These are phyloP conservation scores for Trichoplusia ni DNA, from an alignment of 1,140 invertebrate genomes.

Conservation along the genomic window DNA sequence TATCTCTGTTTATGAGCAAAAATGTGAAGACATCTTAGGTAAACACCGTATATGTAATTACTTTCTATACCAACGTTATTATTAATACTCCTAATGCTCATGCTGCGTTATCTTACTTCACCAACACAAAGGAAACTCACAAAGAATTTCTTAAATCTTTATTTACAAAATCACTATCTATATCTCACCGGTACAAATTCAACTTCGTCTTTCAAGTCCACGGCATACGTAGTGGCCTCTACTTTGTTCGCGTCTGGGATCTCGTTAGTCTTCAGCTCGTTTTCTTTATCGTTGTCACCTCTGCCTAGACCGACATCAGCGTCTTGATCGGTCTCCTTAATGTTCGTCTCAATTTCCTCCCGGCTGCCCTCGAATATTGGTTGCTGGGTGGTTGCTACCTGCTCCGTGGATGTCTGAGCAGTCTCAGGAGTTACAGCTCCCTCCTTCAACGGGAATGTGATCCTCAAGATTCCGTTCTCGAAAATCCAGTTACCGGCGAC, in stretches of 20 bases:
- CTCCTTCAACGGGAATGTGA: constrained; percentile 51
- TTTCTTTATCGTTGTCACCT: constrained; percentile 28
- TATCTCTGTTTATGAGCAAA: too few species aligned
- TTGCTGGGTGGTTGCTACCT: constrained; percentile 8
- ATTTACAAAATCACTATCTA: constrained; percentile 16
- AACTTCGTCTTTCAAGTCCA: constrained; percentile 50
- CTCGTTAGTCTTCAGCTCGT: constrained; percentile 42
- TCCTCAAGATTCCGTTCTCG: constrained; percentile 46
- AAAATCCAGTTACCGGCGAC: constrained; percentile 57
- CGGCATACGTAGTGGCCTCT: constrained; percentile 59
- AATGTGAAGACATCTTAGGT: too few species aligned
- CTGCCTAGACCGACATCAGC: constrained; percentile 42
- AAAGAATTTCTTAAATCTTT: background rate
- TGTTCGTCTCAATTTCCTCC: constrained; percentile 38
- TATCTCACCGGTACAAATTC: constrained; percentile 55
- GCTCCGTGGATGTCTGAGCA: background rate
- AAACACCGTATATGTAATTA: too few species aligned
- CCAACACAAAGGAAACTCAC: background rate
- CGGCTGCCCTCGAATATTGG: constrained; percentile 26
- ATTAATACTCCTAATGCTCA: background rate
- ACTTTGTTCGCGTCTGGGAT: constrained; percentile 32
- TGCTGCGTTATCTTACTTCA: background rate
- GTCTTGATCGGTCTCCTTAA: constrained; percentile 26
- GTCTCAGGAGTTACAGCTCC: constrained; percentile 19
- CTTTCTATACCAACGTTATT: too few species aligned